Base-by-base conservation (phyloP, 2,113 vertebrate genomes). In the Paradoxurus hermaphroditus region DNA sequence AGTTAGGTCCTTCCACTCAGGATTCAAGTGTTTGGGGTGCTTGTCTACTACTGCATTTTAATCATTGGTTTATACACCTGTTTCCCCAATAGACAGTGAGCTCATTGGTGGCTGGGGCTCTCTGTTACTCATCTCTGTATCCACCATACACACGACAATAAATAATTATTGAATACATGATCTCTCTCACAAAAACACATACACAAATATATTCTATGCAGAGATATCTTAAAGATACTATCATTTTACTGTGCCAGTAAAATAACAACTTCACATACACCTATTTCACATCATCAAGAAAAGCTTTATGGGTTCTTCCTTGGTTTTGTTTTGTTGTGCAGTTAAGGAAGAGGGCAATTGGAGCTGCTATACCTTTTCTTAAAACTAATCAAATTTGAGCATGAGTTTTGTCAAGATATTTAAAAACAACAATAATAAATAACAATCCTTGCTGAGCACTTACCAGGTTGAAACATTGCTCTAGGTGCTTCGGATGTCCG, bases 371-470 rank as follows among this genome's bases (percentile, higher is more conserved):
- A 88, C 29, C 27, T 82, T 95, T 95, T 83, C 83, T 73, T 90
- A 23, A 97, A 96, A 90, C 59, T 23, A 79, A 90, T 70, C n/a
- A 68, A 90, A 95, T 78, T 39, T 83, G 46, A 87, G 31, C 44
- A 63, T 53, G 56, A 86, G 25, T 67, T 96, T 95, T 83, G 65
- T 36, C 39, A 84, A 95, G 70, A 5, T 51, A 84, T 84, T 46
- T 93, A 90, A 53, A 78, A 92, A 51, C 34, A 62, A 91, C 49
- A 93, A 79, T 46, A 88, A 68, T 62, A 92, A 78, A 88, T 77
- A 88, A n/a, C 36, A 82, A 68, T 86, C 68, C 16, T 90, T 90
- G 13, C 86, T 90, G 46, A 41, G 34, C 29, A 70, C 15, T 62
- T 34, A 29, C 63, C 46, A 56, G 31, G 29, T 62, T 77, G 51